A percentile compares a stretch with the other conserved stretches of the same genome.
Evolutionary conservation across 2,113 vertebrate species (phyloP).

Genomic region (Myotis brandtii): DNA sequence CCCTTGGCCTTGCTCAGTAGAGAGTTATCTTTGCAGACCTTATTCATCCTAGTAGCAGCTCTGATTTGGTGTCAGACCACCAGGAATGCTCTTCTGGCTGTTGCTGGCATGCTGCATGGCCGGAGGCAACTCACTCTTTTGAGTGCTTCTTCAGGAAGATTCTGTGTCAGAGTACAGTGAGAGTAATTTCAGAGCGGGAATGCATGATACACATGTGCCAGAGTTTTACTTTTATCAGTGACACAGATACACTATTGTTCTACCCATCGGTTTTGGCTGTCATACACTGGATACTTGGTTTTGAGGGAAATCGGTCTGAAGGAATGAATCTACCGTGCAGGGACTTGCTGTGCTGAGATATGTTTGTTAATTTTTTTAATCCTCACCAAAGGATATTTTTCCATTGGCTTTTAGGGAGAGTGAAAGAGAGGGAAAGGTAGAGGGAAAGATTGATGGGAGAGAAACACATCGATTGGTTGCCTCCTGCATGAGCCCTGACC

Average conservation of each 20-base stretch:
- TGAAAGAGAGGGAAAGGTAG: too few species aligned
- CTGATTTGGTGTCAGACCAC: not conserved
- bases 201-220: not conserved
- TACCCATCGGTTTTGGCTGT: not conserved
- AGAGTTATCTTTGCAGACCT: not conserved
- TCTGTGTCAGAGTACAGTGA: not conserved
- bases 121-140: not conserved
- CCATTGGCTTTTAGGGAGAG: too few species aligned
- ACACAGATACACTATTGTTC: not conserved
- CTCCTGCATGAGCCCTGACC: too few species aligned
- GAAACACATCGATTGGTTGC: too few species aligned
- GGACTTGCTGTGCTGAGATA: not conserved
- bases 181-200: not conserved
- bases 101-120: not conserved
- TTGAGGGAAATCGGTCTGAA: not conserved
- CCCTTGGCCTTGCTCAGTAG: not conserved
- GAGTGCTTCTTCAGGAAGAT: not conserved
- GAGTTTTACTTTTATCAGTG: slow-evolving; percentile 39
- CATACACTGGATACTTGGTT: not conserved
- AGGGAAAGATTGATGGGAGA: too few species aligned
- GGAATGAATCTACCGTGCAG: not conserved
- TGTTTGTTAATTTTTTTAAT: too few species aligned
- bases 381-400: too few species aligned
- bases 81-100: not conserved
- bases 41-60: not conserved